phyloP scores from a whole-genome alignment of 2,888 invertebrate species.

The Sphaerophoria rueppellii region DNA sequence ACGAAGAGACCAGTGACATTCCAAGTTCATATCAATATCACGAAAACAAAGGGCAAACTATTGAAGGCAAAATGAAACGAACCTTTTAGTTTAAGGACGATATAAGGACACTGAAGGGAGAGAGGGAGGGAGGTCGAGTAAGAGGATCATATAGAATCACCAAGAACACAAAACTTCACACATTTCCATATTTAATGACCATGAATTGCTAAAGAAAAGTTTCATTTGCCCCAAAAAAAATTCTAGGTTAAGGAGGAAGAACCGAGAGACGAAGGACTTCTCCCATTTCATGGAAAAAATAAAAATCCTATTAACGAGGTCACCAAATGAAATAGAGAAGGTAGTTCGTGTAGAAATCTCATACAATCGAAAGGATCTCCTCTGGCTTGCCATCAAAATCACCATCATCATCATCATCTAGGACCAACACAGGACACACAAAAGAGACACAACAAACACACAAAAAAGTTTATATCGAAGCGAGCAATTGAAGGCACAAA shows the following conservation, averaged over 20 bases:
- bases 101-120: background rate
- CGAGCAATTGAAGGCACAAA: constrained; percentile 70
- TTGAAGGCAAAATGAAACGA: background rate
- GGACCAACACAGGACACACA: background rate
- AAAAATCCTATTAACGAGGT: constrained; percentile 72
- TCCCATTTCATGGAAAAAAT: constrained; percentile 61
- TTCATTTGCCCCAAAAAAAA: constrained; percentile 15
- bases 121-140: background rate
- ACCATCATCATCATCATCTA: constrained; percentile 4
- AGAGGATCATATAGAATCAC: background rate
- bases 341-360: constrained; percentile 67
- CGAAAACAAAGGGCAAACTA: constrained; percentile 31
- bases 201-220: constrained; percentile 57
- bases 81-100: constrained; percentile 41
- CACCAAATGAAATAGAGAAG: constrained; percentile 37
- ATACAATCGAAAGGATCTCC: constrained; percentile 40
- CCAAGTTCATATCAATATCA: constrained; percentile 42
- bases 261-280: constrained; percentile 17
- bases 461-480: constrained; percentile 1
- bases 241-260: background rate
- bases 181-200: constrained; percentile 74
- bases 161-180: constrained; percentile 64
- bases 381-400: constrained; percentile 8
- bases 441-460: constrained; percentile 11
- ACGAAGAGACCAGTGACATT: constrained; percentile 36